Conservation (phyloP, 1,140 invertebrate genomes). For the Myzus persicae region DNA sequence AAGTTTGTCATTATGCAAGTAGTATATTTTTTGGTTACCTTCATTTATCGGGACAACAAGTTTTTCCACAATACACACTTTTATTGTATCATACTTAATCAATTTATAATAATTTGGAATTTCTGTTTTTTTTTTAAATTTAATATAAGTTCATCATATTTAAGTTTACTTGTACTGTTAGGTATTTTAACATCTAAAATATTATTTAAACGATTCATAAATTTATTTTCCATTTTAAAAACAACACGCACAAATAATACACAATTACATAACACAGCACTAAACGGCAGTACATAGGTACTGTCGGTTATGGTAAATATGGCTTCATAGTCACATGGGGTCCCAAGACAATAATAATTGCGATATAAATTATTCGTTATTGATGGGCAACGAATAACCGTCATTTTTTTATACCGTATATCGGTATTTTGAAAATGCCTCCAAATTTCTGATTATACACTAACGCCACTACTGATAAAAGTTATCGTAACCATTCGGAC, state of each 20-base stretch:
- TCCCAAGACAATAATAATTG: background rate
- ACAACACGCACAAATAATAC: background rate
- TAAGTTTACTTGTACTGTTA: too few species aligned
- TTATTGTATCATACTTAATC: conserved; percentile 31
- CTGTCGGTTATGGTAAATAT: background rate
- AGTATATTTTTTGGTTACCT: background rate
- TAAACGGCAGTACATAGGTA: background rate
- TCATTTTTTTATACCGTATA: too few species aligned
- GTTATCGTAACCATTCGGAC: background rate
- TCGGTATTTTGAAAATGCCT: background rate
- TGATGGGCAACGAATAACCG: too few species aligned
- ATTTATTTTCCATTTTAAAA: too few species aligned
- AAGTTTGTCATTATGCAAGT: conserved; percentile 59
- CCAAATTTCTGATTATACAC: background rate
- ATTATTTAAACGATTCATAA: too few species aligned
- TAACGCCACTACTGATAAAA: background rate
- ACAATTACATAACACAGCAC: background rate
- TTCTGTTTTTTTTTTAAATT: too few species aligned
- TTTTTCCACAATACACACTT: conserved; percentile 47
- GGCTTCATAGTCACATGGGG: background rate
- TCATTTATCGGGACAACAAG: conserved; percentile 24
- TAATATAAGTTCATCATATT: too few species aligned
- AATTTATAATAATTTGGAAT: too few species aligned
- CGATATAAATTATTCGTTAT: background rate
- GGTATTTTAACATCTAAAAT: too few species aligned